Base-by-base conservation (phyloP, 2,888 invertebrate species). In the Plagodis pulveraria region DNA sequence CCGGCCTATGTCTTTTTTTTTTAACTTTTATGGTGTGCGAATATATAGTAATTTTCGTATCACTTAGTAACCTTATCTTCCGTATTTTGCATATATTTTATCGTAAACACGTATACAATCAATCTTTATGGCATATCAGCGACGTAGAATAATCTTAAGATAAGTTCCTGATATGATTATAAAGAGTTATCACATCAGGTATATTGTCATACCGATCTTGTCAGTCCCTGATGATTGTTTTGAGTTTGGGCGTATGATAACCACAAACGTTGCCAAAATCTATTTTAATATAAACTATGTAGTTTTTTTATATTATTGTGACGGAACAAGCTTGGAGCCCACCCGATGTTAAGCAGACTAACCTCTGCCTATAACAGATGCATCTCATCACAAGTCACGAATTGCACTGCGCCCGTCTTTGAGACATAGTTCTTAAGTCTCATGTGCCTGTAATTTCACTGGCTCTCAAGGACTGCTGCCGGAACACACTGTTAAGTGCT, bases 41-140 rank as follows among this genome's bases (percentile, higher is more conserved):
- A 38, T n/a, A 38, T 6, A 11, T 22, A 32, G n/a, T 38, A 9
- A 6, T 34, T 22, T 41, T 34, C 6, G 7, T 41, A 5, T 34
- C 5, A 47, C 8, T 34, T 47, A n/a, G 12, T 22, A n/a, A 40
- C 33, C 44, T 33, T 40, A 41, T 51, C 51, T 55, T 48, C 48
- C 57, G n/a, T 12, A 50, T 54, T 54, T 54, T 32, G n/a, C 33
- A 11, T n/a, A 35, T 45, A 35, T 56, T 22, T 51, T 47, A 56
- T 50, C 61, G 48, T 22, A 47, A 46, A 48, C 50, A 50, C 44
- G 43, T 47, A 47, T 33, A 6, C 44, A 51, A 62, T 62, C 56
- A 59, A 59, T 63, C 63, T 58, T 50, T 46, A 60, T 62, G 40
- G n/a, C 42, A 46, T 53, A 67, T 69, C 63, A 35, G 33, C 44